phyloP scores from a whole-genome alignment of 1,140 invertebrate species.

The Penaeus japonicus region DNA sequence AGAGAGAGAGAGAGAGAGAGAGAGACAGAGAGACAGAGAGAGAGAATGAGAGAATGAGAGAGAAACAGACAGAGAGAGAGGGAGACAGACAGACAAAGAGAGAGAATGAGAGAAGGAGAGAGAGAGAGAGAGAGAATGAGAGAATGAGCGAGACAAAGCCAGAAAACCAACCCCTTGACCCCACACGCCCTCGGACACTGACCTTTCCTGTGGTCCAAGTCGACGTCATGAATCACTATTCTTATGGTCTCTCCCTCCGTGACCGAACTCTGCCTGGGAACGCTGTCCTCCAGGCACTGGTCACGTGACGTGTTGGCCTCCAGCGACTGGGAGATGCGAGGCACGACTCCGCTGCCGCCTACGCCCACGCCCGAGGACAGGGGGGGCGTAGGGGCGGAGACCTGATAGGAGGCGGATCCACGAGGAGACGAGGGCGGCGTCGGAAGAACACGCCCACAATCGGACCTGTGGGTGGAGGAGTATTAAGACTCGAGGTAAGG shows the following conservation, averaged over 20 bases:
- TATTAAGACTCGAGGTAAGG: too few species aligned
- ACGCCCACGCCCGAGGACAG: neutral
- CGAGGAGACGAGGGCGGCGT: constrained; percentile 67
- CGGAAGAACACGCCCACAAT: constrained; percentile 62
- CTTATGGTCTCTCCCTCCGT: constrained; percentile 87
- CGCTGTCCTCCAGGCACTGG: constrained; percentile 57
- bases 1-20: too few species aligned
- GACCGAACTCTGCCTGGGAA: constrained; percentile 79
- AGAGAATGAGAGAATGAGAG: too few species aligned
- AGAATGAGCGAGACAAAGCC: too few species aligned
- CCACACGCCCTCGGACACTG: constrained; percentile 29
- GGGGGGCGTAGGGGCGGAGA: constrained; percentile 35
- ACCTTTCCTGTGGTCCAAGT: constrained; percentile 69
- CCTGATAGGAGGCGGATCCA: neutral
- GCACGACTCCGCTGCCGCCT: neutral
- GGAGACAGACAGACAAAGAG: too few species aligned
- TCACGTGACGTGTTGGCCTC: constrained; percentile 44
- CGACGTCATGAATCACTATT: constrained; percentile 91
- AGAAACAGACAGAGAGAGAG: too few species aligned
- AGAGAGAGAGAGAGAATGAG: too few species aligned
- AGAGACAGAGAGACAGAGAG: too few species aligned
- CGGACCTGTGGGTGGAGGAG: constrained; percentile 38
- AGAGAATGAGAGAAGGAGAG: too few species aligned
- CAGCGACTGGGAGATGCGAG: constrained; percentile 49
- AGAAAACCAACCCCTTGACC: too few species aligned